Base-by-base conservation (phyloP, 2,113 vertebrate genomes). In the Megaleporinus macrocephalus region DNA sequence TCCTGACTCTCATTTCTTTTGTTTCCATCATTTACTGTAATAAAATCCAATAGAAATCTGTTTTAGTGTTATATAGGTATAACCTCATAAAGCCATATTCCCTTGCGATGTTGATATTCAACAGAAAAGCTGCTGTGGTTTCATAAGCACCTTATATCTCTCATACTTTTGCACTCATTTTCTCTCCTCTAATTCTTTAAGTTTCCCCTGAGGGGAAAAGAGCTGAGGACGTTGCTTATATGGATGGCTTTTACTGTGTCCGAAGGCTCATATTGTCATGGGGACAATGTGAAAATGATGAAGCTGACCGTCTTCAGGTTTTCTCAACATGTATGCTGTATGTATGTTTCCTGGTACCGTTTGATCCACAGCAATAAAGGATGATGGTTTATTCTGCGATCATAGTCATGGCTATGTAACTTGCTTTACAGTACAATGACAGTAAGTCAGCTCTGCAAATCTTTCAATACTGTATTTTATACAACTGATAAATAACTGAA, bases 241-340 rank as follows among this genome's bases (percentile, higher is more conserved):
- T 87, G 83, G 89, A 91, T 92, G 83, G 82, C 72, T 87, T n/a
- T 90, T 86, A 84, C 87, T 89, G 85, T 90, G 80, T 78, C 89
- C 87, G 87, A 91, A 92, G 89, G 90, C 91, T 89, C 88, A 88
- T 90, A 87, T 92, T 93, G 90, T 92, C 90, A 89, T 83, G 72
- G 88, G 86, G 91, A 91, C 90, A 90, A 92, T 90, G 91, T 89
- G 91, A 91, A 91, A 92, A 91, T 91, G 85, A 92, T 91, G 90
- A 90, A 91, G 83, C 59, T 76, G 74, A 41, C 24, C 76, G 87
- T 89, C 86, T 77, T 77, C 63, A 29, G 69, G 79, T 72, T 89
- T 88, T 73, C 62, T 81, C 85, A 73, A 88, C 91, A 86, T 89
- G 91, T 92, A 92, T 90, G 79, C 80, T 82, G 82, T 83, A 79